phyloP scores from a whole-genome alignment of 1,140 invertebrate species.

The Proctacanthus coquilletti region DNA sequence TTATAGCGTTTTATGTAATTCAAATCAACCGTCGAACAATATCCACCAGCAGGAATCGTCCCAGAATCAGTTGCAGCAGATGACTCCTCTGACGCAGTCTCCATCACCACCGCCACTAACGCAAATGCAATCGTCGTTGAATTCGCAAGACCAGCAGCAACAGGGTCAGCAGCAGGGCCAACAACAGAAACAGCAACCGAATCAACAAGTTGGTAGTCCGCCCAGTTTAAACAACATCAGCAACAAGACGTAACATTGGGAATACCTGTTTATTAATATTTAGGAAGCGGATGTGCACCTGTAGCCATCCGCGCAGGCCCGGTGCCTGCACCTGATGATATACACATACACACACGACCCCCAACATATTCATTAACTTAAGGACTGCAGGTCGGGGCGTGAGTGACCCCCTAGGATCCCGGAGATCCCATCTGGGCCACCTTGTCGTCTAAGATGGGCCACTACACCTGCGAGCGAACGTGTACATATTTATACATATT shows the following conservation, averaged over 20 bases:
- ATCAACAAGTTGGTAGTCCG: slow-evolving; percentile 24
- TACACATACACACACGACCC: too few species aligned
- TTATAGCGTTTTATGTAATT: slow-evolving; percentile 80
- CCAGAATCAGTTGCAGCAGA: slow-evolving; percentile 17
- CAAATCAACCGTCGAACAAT: slow-evolving; percentile 61
- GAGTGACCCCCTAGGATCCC: too few species aligned
- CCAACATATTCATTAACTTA: too few species aligned
- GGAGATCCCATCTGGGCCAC: too few species aligned
- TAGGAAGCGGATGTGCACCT: too few species aligned
- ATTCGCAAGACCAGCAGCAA: slow-evolving; percentile 14
- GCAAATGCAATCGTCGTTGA: slow-evolving; percentile 5
- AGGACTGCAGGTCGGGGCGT: too few species aligned
- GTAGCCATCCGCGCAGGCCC: too few species aligned
- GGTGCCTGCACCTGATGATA: too few species aligned
- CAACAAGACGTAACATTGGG: slow-evolving; percentile 31
- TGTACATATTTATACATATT: too few species aligned
- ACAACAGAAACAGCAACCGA: slow-evolving; percentile 27
- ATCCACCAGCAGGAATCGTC: slow-evolving; percentile 19
- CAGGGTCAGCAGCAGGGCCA: slow-evolving; percentile 25
- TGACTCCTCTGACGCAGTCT: neutral
- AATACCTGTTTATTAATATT: slow-evolving; percentile 32
- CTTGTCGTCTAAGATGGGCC: too few species aligned
- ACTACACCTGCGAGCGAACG: too few species aligned
- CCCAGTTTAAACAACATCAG: slow-evolving; percentile 28
- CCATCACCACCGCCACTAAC: slow-evolving; percentile 13